A percentile compares a stretch with the other conserved stretches of the same genome.
Conservation (phyloP, 2,888 invertebrate species). For the Altica lythri region DNA sequence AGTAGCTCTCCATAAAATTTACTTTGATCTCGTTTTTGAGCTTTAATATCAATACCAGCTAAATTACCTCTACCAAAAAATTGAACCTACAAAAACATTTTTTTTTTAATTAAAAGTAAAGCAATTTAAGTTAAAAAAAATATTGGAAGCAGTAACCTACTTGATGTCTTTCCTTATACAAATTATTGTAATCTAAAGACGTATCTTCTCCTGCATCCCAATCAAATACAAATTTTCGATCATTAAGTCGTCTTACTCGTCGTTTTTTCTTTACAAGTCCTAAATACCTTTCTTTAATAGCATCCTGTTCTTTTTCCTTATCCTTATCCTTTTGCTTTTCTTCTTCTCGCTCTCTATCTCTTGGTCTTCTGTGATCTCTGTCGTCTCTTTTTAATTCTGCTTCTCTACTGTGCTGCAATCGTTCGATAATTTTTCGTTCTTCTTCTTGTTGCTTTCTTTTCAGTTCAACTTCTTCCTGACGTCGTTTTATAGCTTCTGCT, state of each 20-base stretch:
- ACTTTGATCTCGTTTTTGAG: conserved; percentile 92
- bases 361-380: conserved; percentile 54
- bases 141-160: conserved; percentile 18
- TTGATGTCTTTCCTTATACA: conserved; percentile 96
- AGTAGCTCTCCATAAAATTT: conserved; percentile 96
- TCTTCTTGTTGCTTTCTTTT: conserved; percentile 74
- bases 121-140: not conserved
- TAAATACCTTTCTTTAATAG: conserved; percentile 93
- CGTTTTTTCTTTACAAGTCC: conserved; percentile 93
- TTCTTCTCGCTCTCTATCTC: conserved; percentile 60
- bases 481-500: conserved; percentile 82
- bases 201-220: conserved; percentile 99
- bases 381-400: conserved; percentile 52
- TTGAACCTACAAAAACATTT: conserved; percentile 66
- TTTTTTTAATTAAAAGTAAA: not conserved
- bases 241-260: conserved; percentile 90
- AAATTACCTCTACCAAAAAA: conserved; percentile 98
- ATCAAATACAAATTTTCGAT: conserved; percentile 99
- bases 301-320: conserved; percentile 90
- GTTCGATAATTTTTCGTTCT: conserved; percentile 58
- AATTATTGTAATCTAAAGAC: conserved; percentile 93
- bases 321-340: conserved; percentile 73
- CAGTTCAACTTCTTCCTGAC: conserved; percentile 87
- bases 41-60: conserved; percentile 97
- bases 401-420: conserved; percentile 48